A percentile compares a stretch with the other conserved stretches of the same genome.
Evolutionary conservation across 92 coral and sea anemone genomes (phyloP).

Genomic region (Chrysogorgia sp.): DNA sequence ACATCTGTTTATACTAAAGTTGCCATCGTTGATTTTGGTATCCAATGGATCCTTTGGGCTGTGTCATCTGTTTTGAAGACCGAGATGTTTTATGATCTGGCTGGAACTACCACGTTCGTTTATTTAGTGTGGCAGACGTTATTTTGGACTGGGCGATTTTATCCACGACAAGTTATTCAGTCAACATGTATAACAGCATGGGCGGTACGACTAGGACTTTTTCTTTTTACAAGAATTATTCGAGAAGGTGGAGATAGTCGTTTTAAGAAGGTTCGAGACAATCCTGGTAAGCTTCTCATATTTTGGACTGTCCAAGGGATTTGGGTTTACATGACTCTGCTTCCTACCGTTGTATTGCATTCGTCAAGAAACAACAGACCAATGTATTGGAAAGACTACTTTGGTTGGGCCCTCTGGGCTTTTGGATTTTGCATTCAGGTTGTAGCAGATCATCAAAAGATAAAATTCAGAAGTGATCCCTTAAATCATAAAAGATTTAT

Average conservation of each 20-base stretch:
- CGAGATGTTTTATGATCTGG: conserved; percentile 78
- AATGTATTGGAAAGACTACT: conserved; percentile 82
- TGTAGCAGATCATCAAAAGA: conserved; percentile 86
- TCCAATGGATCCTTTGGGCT: conserved; percentile 85
- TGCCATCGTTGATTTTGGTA: conserved; percentile 80
- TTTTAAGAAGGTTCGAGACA: conserved; percentile 78
- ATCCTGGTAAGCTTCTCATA: conserved; percentile 68
- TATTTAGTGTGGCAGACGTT: conserved; percentile 78
- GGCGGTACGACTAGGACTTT: conserved; percentile 87
- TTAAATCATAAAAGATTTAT: conserved; percentile 81
- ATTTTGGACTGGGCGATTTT: conserved; percentile 55
- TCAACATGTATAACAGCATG: conserved; percentile 83
- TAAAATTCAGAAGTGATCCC: conserved; percentile 75
- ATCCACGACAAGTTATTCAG: conserved; percentile 83
- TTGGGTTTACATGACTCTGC: conserved; percentile 81
- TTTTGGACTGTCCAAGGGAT: conserved; percentile 91
- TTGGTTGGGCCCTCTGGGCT: conserved; percentile 90
- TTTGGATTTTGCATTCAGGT: conserved; percentile 77
- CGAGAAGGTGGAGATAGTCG: conserved; percentile 83
- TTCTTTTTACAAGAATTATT: conserved; percentile 73
- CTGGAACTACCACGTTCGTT: conserved; percentile 85
- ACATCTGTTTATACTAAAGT: conserved; percentile 61
- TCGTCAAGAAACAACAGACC: conserved; percentile 65
- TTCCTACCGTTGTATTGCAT: conserved; percentile 83
- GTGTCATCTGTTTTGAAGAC: conserved; percentile 75